Evolutionary conservation across 2,888 invertebrate species (phyloP), one percentile per base, ranked within the genome.

Genomic region (Dolichopus griseipennis): DNA sequence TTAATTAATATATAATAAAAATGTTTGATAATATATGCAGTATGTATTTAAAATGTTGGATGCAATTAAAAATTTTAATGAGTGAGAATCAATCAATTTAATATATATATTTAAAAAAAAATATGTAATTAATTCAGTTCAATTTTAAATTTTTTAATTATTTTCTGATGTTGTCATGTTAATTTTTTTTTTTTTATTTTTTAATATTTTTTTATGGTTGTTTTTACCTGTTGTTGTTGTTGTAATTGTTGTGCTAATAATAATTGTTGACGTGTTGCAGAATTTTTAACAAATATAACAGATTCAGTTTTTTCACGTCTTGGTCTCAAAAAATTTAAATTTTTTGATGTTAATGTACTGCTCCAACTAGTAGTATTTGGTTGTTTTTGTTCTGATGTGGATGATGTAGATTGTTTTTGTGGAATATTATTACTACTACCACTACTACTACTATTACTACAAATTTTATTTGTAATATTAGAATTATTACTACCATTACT

Each of bases 291-390:
- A 75, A 91, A 88, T 78, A 93, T 92, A 81, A 92, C 91, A 70
- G 92, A 92, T 83, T 93, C 93, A 77, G 93, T 93, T 84, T 92
- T 92, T 86, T 93, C 93, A 76, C 93, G 85, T 76, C 93, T 86
- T 66, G 91, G 91, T 76, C 86, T 85, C 74, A 88, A 78, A 72
- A 86, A 82, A 76, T 82, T 81, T 74, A 75, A 79, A 76, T 76
- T 80, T 72, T 68, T 75, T 72, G 71, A 77, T 73, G 70, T 78
- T 77, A 75, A 75, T 80, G 73, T 83, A 74, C 72, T 78, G 68
- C 75, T 73, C 80, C 79, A 77, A 72, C 75, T 77, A 68, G 79
- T 74, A 69, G 79, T 80, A 69, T 74, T 72, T 61, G 76, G 73
- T 69, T 69, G 64, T 37, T 65, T 27, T 27, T 27, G 27, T 27